Conservation (phyloP, 2,797 vertebrate genomes). For the Gallinago nigripennis region DNA sequence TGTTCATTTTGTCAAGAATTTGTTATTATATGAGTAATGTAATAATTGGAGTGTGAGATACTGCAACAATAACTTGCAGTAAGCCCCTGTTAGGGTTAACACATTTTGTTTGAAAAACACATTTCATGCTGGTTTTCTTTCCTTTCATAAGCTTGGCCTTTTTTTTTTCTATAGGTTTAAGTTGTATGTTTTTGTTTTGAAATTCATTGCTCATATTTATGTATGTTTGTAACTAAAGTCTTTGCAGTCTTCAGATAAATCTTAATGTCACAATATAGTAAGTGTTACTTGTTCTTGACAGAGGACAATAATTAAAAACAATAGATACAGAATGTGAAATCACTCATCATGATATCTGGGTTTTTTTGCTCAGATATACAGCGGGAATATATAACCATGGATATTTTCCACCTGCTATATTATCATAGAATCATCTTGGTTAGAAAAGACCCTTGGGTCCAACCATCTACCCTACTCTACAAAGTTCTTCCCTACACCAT, state of each 20-base stretch:
- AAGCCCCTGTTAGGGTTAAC: neutral
- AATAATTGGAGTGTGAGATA: neutral
- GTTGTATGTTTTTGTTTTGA: neutral
- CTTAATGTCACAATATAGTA: neutral
- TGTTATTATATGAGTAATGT: neutral
- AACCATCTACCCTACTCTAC: too few relatives aligned
- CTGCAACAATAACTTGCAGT: neutral
- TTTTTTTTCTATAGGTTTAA: neutral
- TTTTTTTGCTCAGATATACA: neutral
- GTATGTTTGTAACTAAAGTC: neutral
- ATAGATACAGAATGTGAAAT: neutral
- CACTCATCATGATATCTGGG: neutral
- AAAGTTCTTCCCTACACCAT: too few relatives aligned
- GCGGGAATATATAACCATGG: neutral
- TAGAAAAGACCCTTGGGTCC: too few relatives aligned
- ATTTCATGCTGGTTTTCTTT: neutral
- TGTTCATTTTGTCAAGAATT: neutral
- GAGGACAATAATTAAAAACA: neutral
- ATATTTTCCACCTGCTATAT: neutral
- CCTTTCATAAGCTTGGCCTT: neutral
- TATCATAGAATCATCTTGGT: too few relatives aligned
- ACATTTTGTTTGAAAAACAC: neutral
- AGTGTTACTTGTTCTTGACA: neutral
- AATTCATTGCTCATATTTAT: neutral
- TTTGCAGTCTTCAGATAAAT: neutral